Evolutionary conservation across 1,140 invertebrate genomes (phyloP), one percentile per base, ranked within the genome.

Genomic region (Drosophila prosaltans): DNA sequence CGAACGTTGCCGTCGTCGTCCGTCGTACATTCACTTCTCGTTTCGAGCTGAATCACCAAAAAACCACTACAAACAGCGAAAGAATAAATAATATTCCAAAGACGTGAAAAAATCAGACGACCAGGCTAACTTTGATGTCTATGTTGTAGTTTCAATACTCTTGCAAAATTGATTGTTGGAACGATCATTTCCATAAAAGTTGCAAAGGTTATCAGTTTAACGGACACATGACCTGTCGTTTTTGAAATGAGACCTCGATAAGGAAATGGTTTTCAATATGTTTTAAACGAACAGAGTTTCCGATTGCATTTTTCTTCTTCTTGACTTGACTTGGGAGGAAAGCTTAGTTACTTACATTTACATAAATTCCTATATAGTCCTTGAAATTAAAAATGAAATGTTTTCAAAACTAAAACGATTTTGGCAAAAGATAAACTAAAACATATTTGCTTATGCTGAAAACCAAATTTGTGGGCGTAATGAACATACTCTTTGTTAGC

Each of bases 1-100:
- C 16, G 16, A 16, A 16, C 16, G 16, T 16, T 16, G 16, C 16
- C 16, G 16, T 30, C 11, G 36, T 28, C 26, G 55, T 28, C 45
- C 39, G n/a, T 62, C 58, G 65, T 61, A 83, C 81, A 85, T 85
- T 85, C 81, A 85, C 81, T 85, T 85, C 77, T 80, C 69, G 74
- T 66, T 74, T 69, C 64, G 43, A 69, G 62, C 77, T 85, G 81
- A 84, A 84, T 84, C 81, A 85, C 68, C 70, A 73, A 76, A 70
- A 77, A 71, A 26, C 69, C 63, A 80, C 68, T 55, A 75, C 61
- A 55, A 66, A 66, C 80, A 74, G 51, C 64, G 68, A 81, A 81
- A 80, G 70, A 80, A 84, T 81, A 74, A 78, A 81, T 74, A 84
- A 84, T 71, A 81, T 59, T 51, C 32, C 57, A 59, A 59, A 59